A percentile compares a stretch with the other conserved stretches of the same genome.
Conservation (phyloP, 2,797 vertebrate species). For the Loriculus beryllinus region DNA sequence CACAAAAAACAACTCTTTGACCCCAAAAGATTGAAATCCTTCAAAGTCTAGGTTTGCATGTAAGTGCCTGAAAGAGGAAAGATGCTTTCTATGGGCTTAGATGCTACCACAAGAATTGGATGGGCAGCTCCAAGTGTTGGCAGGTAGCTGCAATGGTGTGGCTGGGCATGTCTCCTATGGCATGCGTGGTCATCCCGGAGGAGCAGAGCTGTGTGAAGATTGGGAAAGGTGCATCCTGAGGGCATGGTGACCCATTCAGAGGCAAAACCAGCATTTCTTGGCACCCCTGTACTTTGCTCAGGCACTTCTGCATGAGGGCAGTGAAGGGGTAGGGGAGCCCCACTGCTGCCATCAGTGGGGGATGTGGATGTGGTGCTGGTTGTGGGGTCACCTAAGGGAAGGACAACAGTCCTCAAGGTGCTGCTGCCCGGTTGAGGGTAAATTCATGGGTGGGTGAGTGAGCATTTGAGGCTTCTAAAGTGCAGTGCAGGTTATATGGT, state of each 20-base stretch:
- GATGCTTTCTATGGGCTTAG: background rate
- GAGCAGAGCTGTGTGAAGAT: background rate
- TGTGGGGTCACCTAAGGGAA: background rate
- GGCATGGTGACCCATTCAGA: background rate
- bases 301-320: background rate
- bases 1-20: background rate
- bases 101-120: accelerated
- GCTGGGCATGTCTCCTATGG: accelerated
- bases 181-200: accelerated
- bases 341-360: accelerated
- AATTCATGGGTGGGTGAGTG: background rate
- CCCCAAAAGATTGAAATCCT: background rate
- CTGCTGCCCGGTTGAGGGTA: background rate
- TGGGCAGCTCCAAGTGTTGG: background rate
- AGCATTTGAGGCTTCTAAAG: conserved; percentile 57
- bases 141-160: accelerated
- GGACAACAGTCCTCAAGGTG: background rate
- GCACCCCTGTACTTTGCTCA: background rate
- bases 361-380: background rate
- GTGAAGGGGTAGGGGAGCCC: background rate
- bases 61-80: background rate
- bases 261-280: background rate
- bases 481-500: conserved; percentile 68
- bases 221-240: background rate
- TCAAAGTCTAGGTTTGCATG: accelerated